phyloP scores from a whole-genome alignment of 2,113 vertebrate genomes.

The Hymenochirus boettgeri region DNA sequence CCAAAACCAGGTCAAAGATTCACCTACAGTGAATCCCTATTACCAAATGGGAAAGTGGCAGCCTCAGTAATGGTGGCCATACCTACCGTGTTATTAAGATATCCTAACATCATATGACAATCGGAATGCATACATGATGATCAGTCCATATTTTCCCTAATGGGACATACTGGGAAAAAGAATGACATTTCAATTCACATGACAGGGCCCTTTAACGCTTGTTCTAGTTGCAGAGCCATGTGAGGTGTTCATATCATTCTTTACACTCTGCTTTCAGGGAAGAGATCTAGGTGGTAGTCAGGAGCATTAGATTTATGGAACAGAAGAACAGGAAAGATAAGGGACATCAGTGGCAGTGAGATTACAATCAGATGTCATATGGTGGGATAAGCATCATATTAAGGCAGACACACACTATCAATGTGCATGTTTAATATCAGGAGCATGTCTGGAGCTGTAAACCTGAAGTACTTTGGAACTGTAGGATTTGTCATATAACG shows the following conservation, averaged over 20 bases:
- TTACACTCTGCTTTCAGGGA: constrained; percentile 10
- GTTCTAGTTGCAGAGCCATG: neutral
- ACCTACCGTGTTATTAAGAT: too few relatives aligned
- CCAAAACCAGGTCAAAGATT: too few relatives aligned
- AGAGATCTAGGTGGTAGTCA: constrained; percentile 3
- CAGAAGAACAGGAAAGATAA: neutral
- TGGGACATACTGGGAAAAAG: too few relatives aligned
- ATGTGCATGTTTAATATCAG: constrained; percentile 15
- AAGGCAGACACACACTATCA: constrained; percentile 5
- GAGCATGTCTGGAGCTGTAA: neutral
- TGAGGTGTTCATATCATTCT: neutral
- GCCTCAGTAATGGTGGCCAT: too few relatives aligned
- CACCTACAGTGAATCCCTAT: too few relatives aligned
- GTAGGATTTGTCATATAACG: neutral
- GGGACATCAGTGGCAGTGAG: neutral
- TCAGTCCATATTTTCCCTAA: too few relatives aligned
- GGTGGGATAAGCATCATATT: constrained; percentile 15
- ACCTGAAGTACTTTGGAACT: neutral
- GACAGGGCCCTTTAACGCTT: too few relatives aligned
- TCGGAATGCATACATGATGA: too few relatives aligned
- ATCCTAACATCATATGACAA: too few relatives aligned
- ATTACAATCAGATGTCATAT: constrained; percentile 29
- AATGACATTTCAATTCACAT: too few relatives aligned
- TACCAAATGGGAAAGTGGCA: too few relatives aligned
- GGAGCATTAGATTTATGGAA: neutral